These are phyloP conservation scores for Diachasmimorpha longicaudata DNA, from an alignment of 1,140 invertebrate species.

Conservation along the genomic window DNA sequence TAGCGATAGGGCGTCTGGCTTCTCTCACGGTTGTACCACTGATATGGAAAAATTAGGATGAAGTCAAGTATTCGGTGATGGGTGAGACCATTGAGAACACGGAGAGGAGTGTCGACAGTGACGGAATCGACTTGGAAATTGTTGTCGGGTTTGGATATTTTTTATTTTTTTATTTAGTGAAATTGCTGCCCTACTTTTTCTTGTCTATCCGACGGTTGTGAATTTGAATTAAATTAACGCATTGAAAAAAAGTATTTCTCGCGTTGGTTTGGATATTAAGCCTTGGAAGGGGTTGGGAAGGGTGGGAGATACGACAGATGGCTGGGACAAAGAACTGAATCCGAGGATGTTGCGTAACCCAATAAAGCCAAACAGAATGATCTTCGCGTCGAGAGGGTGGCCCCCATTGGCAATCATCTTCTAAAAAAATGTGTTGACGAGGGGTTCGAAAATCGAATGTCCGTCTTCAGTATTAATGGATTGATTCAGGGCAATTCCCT, in stretches of 20 bases:
- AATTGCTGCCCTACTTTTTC: no score
- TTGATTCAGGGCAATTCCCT: slow-evolving; percentile 4
- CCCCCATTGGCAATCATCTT: background rate
- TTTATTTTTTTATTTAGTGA: no score
- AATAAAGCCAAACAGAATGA: slow-evolving; percentile 48
- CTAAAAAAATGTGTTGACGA: background rate
- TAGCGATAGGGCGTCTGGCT: background rate
- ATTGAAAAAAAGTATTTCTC: background rate
- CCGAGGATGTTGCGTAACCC: slow-evolving; percentile 43
- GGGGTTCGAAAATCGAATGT: background rate
- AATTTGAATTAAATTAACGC: background rate
- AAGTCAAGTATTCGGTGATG: no score
- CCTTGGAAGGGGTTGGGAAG: background rate
- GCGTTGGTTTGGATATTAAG: background rate
- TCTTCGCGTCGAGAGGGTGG: slow-evolving; percentile 29
- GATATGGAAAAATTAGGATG: background rate
- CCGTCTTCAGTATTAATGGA: background rate
- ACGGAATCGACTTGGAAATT: no score
- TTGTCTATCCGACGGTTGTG: no score
- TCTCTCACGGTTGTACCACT: background rate
- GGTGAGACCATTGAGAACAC: background rate
- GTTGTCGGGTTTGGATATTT: no score
- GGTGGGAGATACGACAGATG: slow-evolving; percentile 25
- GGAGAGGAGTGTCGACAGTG: no score
- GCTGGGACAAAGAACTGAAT: slow-evolving; percentile 18